phyloP scores from a whole-genome alignment of 2,888 invertebrate species.

The Ctena decussata region DNA sequence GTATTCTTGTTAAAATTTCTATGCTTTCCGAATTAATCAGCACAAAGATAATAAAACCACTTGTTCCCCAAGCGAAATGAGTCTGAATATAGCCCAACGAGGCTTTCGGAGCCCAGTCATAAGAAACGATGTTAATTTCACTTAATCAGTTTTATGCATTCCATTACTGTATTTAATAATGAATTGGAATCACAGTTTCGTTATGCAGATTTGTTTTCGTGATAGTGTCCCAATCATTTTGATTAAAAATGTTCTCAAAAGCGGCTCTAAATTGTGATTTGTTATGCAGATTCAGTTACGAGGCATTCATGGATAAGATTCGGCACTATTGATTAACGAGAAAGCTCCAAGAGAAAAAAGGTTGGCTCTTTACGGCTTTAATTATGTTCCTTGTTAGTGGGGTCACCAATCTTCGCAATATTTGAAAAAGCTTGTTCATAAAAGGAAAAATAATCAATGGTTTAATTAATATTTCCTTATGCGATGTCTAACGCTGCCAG shows the following conservation, averaged over 20 bases:
- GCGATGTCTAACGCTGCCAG: too few relatives aligned
- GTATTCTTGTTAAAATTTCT: constrained; percentile 7
- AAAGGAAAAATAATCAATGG: neutral
- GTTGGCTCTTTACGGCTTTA: constrained; percentile 3
- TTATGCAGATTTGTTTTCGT: constrained; percentile 16
- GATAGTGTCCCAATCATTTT: constrained; percentile 17
- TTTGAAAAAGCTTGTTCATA: neutral
- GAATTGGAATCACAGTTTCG: constrained; percentile 5
- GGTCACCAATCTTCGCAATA: neutral
- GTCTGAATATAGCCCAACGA: neutral
- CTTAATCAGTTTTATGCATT: constrained; percentile 16
- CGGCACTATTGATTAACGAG: constrained; percentile 5
- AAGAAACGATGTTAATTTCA: constrained; percentile 10
- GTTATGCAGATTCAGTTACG: constrained; percentile 13
- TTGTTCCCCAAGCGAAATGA: neutral
- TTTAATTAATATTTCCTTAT: too few relatives aligned
- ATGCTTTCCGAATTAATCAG: constrained; percentile 14
- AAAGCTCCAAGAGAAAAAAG: neutral
- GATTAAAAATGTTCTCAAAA: constrained; percentile 17
- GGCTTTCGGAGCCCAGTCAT: neutral
- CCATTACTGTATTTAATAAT: constrained; percentile 8
- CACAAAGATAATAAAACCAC: constrained; percentile 9
- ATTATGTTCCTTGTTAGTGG: constrained; percentile 9
- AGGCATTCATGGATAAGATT: constrained; percentile 8
- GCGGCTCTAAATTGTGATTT: constrained; percentile 12